Base-by-base conservation (phyloP, 2,797 vertebrate genomes). In the Fratercula arctica region DNA sequence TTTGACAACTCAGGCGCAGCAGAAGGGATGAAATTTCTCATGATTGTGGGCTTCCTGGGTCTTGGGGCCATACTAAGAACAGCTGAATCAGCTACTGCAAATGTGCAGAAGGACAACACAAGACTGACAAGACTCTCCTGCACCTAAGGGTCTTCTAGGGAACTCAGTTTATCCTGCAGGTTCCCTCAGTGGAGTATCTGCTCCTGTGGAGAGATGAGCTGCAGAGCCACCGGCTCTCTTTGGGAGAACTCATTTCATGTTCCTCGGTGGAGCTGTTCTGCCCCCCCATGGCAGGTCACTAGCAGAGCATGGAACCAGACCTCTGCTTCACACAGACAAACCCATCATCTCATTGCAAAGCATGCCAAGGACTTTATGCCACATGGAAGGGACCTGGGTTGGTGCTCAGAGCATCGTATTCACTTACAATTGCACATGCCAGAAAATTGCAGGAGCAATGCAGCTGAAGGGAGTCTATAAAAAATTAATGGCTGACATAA, bases 241-340 rank as follows among this genome's bases (percentile, higher is more conserved):
- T 33, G 79, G 57, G 41, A 91, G 85, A 73, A 11, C 28, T 43
- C 20, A 11, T 15, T 43, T 26, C 15, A 13, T 1, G n/a, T 14
- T 92, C 63, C 95, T 82, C 8, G 63, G 89, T 97, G 92, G 96
- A 97, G 94, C 85, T 86, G 94, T 54, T 95, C 73, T 97, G 96
- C 97, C 97, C 96, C 74, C 97, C 3, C 87, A 96, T 95, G 97
- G 96, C 74, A 86, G 94, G 97, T 93, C 90, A 67, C 69, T 0
- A 39, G 87, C 87, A 97, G 92, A 97, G 83, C 96, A 92, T 1
- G 23, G 95, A 84, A 69, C 63, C 82, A 81, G 85, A 60, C 59
- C 81, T 51, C 37, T 0, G 13, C 88, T 20, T 61, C 50, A 56
- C n/a, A 2, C 48, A 8, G 29, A 73, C 80, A 48, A 73, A 63